Conservation (phyloP, 1,140 invertebrate species). For the Procambarus clarkii region DNA sequence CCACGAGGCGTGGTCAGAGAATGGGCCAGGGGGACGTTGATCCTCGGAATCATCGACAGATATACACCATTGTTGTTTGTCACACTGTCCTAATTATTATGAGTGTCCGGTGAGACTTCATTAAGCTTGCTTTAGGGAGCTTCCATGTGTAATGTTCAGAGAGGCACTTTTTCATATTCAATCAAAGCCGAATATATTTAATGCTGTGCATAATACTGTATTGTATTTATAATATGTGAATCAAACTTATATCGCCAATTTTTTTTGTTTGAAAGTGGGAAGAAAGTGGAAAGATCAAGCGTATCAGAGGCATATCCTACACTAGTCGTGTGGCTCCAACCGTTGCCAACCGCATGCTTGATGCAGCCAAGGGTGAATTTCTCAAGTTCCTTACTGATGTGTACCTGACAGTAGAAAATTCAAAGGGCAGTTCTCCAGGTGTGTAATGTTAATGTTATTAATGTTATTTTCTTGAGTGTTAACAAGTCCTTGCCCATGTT, state of each 20-base stretch:
- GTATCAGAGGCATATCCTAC: slow-evolving; percentile 92
- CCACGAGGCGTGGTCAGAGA: too few species aligned
- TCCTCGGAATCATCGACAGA: too few species aligned
- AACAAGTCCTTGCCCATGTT: too few species aligned
- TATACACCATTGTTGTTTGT: too few species aligned
- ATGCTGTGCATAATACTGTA: background rate
- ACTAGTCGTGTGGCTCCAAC: slow-evolving; percentile 92
- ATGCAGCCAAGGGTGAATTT: slow-evolving; percentile 92
- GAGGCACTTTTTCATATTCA: too few species aligned
- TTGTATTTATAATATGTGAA: background rate
- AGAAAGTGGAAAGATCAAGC: slow-evolving; percentile 94
- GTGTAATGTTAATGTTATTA: slow-evolving; percentile 76
- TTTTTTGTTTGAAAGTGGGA: slow-evolving; percentile 74
- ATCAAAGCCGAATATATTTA: too few species aligned
- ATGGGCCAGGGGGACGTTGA: too few species aligned
- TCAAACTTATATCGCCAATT: background rate
- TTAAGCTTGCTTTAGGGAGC: too few species aligned
- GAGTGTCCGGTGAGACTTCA: too few species aligned
- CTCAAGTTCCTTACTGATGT: slow-evolving; percentile 96
- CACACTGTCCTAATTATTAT: too few species aligned
- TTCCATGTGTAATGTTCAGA: too few species aligned
- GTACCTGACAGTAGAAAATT: slow-evolving; percentile 95
- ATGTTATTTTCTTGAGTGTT: too few species aligned
- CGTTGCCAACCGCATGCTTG: slow-evolving; percentile 93
- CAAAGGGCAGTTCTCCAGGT: slow-evolving; percentile 88